These are phyloP conservation scores for Eptesicus fuscus DNA, from an alignment of 2,113 vertebrate species.

Conservation along the genomic window DNA sequence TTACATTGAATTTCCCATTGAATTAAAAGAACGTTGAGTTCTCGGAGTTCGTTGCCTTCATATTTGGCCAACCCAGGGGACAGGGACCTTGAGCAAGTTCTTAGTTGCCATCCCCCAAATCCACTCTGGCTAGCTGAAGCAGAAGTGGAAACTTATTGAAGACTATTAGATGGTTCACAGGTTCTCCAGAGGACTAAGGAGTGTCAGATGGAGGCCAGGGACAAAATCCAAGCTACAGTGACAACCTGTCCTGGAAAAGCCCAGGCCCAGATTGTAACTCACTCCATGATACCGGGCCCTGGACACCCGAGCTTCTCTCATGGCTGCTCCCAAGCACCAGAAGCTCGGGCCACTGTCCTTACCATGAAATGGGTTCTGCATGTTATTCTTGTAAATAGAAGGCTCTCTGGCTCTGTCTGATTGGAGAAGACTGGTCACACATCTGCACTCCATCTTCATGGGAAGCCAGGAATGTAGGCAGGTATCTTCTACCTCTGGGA, in stretches of 20 bases:
- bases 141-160: neutral
- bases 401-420: neutral
- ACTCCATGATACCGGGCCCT: neutral
- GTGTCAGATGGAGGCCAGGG: neutral
- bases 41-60: neutral
- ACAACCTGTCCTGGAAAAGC: neutral
- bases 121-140: neutral
- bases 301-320: neutral
- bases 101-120: neutral
- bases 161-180: neutral
- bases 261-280: neutral
- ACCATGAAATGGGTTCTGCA: neutral
- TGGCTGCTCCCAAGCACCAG: neutral
- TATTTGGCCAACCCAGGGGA: neutral
- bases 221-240: neutral
- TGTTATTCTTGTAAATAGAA: neutral
- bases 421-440: neutral
- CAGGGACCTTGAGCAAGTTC: neutral
- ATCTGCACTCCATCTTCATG: neutral
- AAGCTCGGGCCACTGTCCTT: neutral
- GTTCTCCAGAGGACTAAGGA: neutral
- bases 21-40: neutral
- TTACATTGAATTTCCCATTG: neutral
- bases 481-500: neutral
- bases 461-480: neutral